A percentile compares a stretch with the other conserved stretches of the same genome.
phyloP scores from a whole-genome alignment of 2,113 vertebrate species.

The Climacteris rufus region DNA sequence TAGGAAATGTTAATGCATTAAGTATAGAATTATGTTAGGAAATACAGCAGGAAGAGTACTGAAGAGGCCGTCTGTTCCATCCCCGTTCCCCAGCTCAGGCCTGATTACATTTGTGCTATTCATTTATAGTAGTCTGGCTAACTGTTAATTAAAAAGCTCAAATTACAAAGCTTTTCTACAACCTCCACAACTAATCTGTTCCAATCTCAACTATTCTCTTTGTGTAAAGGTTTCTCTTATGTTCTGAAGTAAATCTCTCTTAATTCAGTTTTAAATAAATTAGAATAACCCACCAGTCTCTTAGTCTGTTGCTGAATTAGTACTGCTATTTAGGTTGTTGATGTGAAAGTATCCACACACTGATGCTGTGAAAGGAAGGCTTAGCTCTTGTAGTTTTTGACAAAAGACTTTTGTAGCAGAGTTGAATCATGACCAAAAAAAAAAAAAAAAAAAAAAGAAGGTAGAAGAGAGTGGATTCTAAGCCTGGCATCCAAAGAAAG shows the following conservation, averaged over 20 bases:
- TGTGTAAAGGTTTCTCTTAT: neutral
- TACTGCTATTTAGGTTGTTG: neutral
- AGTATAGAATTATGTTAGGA: neutral
- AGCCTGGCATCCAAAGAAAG: neutral
- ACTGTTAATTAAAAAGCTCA: neutral
- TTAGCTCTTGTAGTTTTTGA: neutral
- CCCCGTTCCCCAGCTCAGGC: neutral
- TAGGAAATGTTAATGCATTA: neutral
- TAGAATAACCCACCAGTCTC: neutral
- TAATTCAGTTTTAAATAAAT: constrained; percentile 14
- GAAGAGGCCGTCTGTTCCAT: neutral
- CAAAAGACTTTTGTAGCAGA: neutral
- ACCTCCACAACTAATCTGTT: neutral
- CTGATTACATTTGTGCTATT: neutral
- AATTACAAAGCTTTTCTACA: neutral
- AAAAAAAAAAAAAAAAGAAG: neutral
- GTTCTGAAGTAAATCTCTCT: neutral
- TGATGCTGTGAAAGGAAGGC: neutral
- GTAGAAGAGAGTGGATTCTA: neutral
- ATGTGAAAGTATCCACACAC: neutral
- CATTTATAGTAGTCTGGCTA: neutral
- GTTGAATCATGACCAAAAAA: neutral
- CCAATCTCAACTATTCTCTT: neutral
- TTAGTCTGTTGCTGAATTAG: neutral
- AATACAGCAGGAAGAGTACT: neutral